Evolutionary conservation across 2,797 vertebrate species (phyloP).

Genomic region (Scomberomorus guttatus): DNA sequence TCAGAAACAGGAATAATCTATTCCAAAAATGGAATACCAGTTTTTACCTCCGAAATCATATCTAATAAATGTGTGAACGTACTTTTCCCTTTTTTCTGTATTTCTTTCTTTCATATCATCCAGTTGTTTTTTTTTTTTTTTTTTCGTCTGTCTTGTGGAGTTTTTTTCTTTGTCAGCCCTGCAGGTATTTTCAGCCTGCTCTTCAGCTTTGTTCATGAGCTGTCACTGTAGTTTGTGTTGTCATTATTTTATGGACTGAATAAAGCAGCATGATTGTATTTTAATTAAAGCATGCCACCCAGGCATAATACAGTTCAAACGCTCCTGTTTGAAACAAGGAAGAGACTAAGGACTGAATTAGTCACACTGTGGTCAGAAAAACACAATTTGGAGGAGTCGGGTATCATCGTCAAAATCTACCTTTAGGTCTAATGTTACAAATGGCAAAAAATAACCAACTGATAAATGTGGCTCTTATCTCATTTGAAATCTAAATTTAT

Average conservation of each 20-base stretch:
- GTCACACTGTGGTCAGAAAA: neutral
- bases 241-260: slow-evolving; percentile 35
- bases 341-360: slow-evolving; percentile 31
- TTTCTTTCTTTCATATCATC: slow-evolving; percentile 6
- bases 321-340: slow-evolving; percentile 4
- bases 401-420: neutral
- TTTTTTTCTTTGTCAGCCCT: slow-evolving; percentile 28
- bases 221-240: slow-evolving; percentile 24
- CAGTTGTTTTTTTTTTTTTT: neutral
- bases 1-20: neutral
- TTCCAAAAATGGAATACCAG: neutral
- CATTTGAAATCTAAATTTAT: neutral
- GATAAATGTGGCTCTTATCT: neutral
- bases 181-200: slow-evolving; percentile 40
- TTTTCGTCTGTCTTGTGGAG: neutral
- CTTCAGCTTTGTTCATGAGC: slow-evolving; percentile 38
- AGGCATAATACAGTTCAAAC: slow-evolving; percentile 23
- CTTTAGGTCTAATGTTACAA: neutral
- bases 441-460: neutral
- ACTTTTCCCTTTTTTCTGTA: neutral
- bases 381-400: neutral
- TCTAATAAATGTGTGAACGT: neutral
- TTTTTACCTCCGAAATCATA: slow-evolving; percentile 7
- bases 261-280: slow-evolving; percentile 36
- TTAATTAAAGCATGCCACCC: slow-evolving; percentile 45